Conservation (phyloP, 2,113 vertebrate species). For the Helogale parvula region DNA sequence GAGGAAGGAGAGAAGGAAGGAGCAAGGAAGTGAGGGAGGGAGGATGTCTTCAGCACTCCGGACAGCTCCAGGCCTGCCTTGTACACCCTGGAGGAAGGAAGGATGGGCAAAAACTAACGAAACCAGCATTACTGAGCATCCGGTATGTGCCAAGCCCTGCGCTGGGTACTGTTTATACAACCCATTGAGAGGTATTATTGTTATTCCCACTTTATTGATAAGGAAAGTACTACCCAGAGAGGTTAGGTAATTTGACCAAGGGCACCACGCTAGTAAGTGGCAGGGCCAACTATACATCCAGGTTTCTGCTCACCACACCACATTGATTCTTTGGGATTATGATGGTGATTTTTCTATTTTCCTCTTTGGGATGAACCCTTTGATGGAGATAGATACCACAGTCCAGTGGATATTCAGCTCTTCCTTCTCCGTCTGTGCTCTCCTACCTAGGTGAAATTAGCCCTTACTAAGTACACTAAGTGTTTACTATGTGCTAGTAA, state of each 20-base stretch:
- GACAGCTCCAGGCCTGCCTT: conserved; percentile 51
- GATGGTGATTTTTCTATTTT: neutral
- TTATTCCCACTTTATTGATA: neutral
- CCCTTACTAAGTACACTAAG: neutral
- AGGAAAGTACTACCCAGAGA: neutral
- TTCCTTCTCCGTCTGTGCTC: neutral
- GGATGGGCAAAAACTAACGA: neutral
- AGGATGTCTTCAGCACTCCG: conserved; percentile 64
- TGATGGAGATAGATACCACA: neutral
- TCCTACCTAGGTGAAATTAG: neutral
- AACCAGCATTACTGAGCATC: neutral
- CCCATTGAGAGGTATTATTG: neutral
- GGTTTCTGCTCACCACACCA: neutral
- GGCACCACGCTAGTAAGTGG: neutral
- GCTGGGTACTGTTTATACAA: neutral
- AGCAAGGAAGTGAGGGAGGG: neutral
- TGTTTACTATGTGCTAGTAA: neutral
- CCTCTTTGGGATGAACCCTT: neutral
- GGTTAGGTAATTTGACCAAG: neutral
- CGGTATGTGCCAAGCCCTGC: neutral
- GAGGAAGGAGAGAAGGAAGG: neutral
- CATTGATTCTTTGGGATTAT: neutral
- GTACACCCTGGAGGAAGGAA: neutral
- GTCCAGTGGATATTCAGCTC: neutral
- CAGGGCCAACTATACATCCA: too few relatives aligned